phyloP scores from a whole-genome alignment of 2,888 invertebrate species.

The Dermolepida albohirtum region DNA sequence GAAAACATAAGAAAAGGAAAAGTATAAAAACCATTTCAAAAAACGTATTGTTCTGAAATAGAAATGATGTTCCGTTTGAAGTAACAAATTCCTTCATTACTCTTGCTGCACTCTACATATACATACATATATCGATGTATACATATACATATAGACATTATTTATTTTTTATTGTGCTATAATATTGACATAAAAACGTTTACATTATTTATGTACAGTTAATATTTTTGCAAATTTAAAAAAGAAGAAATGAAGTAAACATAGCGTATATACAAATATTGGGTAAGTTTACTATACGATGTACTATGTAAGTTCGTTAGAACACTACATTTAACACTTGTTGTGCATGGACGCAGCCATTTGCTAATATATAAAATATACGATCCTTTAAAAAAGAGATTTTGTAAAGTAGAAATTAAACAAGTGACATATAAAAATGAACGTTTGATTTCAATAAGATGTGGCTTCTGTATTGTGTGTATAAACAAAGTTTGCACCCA shows the following conservation, averaged over 20 bases:
- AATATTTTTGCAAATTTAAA: slow-evolving; percentile 14
- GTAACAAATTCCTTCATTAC: too few relatives aligned
- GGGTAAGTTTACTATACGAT: neutral
- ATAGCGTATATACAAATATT: neutral
- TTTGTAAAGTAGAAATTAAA: too few relatives aligned
- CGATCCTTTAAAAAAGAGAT: neutral
- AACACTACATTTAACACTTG: slow-evolving; percentile 12
- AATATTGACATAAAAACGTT: slow-evolving; percentile 3
- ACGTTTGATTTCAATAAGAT: too few relatives aligned
- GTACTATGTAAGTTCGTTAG: neutral
- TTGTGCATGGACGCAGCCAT: slow-evolving; percentile 21
- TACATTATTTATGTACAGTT: slow-evolving; percentile 17
- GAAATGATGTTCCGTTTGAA: too few relatives aligned
- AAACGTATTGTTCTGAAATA: too few relatives aligned
- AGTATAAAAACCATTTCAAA: too few relatives aligned
- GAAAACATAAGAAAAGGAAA: too few relatives aligned
- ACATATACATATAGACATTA: slow-evolving; percentile 9
- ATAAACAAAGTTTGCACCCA: too few relatives aligned
- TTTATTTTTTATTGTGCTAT: slow-evolving; percentile 15
- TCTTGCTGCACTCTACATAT: too few relatives aligned
- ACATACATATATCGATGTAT: neutral
- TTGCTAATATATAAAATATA: neutral
- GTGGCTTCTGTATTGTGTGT: too few relatives aligned
- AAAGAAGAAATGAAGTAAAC: neutral
- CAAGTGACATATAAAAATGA: too few relatives aligned